phyloP scores from a whole-genome alignment of 2,113 vertebrate genomes.

The Labrus mixtus region DNA sequence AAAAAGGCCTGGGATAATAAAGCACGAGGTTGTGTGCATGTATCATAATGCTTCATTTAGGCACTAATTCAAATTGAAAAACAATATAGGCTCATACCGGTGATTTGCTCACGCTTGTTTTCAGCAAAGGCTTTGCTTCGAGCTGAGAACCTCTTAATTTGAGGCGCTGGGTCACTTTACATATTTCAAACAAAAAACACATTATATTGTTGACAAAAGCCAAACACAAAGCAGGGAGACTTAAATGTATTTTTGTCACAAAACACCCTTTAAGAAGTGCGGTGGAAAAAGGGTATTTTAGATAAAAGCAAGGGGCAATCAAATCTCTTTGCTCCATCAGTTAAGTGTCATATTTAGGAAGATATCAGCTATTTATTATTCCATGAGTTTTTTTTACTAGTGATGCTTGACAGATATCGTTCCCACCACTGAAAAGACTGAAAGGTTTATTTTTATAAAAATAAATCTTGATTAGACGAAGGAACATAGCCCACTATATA shows the following conservation, averaged over 20 bases:
- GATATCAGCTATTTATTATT: too few species aligned
- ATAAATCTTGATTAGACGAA: too few species aligned
- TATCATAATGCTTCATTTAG: constrained; percentile 78
- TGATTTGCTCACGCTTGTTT: constrained; percentile 74
- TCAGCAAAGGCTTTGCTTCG: constrained; percentile 56
- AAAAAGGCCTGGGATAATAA: constrained; percentile 63
- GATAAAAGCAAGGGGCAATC: neutral
- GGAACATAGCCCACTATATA: too few species aligned
- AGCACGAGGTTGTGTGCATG: constrained; percentile 61
- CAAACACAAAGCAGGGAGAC: constrained; percentile 32
- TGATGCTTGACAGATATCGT: too few species aligned
- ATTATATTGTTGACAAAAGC: constrained; percentile 48
- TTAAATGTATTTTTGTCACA: neutral
- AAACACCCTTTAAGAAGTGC: constrained; percentile 11
- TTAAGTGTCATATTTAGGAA: too few species aligned
- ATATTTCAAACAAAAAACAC: constrained; percentile 58
- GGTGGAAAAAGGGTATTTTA: constrained; percentile 6
- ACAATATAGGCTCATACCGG: constrained; percentile 74
- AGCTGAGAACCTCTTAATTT: constrained; percentile 72
- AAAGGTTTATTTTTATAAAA: too few species aligned
- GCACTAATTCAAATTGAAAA: constrained; percentile 79
- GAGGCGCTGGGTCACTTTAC: constrained; percentile 47
- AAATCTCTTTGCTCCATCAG: neutral
- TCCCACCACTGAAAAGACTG: too few species aligned
- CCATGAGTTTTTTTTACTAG: too few species aligned